These are phyloP conservation scores for Alethe diademata DNA, from an alignment of 2,113 vertebrate species.

Conservation along the genomic window DNA sequence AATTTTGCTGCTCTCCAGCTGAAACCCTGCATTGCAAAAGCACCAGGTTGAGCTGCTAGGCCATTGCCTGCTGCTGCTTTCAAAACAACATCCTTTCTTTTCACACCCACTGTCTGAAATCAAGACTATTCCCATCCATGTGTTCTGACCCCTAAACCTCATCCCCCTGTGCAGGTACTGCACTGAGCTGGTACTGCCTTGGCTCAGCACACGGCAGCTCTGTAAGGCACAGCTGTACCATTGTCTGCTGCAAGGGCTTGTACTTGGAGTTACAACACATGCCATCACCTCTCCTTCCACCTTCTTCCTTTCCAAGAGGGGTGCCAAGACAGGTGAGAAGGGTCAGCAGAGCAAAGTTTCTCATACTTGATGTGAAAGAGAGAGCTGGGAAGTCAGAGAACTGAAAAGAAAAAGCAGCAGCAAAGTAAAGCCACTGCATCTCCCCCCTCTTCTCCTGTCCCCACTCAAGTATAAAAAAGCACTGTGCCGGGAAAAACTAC, in stretches of 20 bases:
- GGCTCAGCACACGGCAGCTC: background rate
- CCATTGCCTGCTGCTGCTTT: background rate
- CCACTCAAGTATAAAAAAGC: background rate
- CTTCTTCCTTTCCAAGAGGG: background rate
- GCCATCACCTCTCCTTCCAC: background rate
- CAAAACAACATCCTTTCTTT: background rate
- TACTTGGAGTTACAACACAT: background rate
- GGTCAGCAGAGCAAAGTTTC: background rate
- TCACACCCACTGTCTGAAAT: background rate
- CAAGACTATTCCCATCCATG: background rate
- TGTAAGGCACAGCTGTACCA: background rate
- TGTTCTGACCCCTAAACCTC: background rate
- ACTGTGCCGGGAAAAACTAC: background rate
- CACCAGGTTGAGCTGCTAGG: background rate
- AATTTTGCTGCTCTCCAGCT: background rate
- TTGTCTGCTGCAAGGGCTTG: background rate
- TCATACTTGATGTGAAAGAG: rapidly evolving
- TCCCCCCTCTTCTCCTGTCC: background rate
- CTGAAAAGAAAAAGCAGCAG: background rate
- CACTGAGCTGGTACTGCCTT: background rate
- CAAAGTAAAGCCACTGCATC: background rate
- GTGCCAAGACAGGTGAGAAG: background rate
- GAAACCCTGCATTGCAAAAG: background rate
- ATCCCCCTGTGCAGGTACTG: background rate
- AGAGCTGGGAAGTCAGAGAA: background rate